Evolutionary conservation across 2,113 vertebrate genomes (phyloP).

Genomic region (Ciconia stormi): DNA sequence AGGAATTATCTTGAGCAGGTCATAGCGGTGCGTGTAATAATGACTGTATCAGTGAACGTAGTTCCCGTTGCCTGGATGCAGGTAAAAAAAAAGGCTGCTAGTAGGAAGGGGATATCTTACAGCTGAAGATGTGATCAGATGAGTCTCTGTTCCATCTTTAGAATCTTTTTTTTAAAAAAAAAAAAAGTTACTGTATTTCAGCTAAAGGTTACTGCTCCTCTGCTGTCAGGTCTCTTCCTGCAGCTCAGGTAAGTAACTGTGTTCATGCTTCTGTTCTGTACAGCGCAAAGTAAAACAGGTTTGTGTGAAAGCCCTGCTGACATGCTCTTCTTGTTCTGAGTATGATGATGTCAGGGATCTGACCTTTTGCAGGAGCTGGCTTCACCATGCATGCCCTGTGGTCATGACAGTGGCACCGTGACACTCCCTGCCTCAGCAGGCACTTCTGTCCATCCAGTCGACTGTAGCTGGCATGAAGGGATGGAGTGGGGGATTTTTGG

Average conservation of each 20-base stretch:
- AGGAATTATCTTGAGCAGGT: neutral
- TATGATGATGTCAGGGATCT: fast-evolving
- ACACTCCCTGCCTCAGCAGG: neutral
- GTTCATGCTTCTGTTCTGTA: neutral
- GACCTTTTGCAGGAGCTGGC: neutral
- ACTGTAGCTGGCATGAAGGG: neutral
- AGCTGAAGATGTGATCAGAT: neutral
- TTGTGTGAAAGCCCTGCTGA: neutral
- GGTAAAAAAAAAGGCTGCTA: neutral
- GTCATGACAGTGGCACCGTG: fast-evolving
- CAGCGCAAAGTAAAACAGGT: neutral
- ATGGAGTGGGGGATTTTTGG: fast-evolving
- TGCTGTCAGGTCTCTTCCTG: neutral
- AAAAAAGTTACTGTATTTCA: neutral
- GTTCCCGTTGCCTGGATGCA: slow-evolving; percentile 15
- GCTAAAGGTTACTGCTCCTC: neutral
- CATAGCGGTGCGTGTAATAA: neutral
- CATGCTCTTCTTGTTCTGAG: neutral
- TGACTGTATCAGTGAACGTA: neutral
- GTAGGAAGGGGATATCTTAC: neutral
- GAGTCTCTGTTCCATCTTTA: neutral
- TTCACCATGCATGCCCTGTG: neutral
- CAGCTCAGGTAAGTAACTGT: neutral
- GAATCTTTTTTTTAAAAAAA: neutral
- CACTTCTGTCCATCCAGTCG: neutral